phyloP scores from a whole-genome alignment of 2,888 invertebrate genomes.

The Tanytarsus gracilentus region DNA sequence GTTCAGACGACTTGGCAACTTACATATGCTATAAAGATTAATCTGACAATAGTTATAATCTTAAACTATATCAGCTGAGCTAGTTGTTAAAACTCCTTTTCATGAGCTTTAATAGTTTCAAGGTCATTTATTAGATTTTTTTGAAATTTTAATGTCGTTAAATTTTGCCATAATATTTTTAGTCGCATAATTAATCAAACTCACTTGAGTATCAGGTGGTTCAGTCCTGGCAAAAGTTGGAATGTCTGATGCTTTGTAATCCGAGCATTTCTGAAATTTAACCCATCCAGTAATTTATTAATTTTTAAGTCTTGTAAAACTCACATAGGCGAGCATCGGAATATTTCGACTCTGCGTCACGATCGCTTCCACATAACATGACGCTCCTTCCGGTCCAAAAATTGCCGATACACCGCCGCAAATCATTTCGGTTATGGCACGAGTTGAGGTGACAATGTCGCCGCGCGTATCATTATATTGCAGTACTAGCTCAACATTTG shows the following conservation, averaged over 20 bases:
- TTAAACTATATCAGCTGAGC: too few species aligned
- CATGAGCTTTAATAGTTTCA: too few species aligned
- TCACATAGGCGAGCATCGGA: constrained; percentile 95
- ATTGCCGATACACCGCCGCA: constrained; percentile 83
- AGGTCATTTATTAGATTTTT: too few species aligned
- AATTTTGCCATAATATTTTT: too few species aligned
- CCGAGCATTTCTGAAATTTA: constrained; percentile 82
- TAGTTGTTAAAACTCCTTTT: too few species aligned
- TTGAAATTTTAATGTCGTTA: too few species aligned
- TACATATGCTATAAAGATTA: too few species aligned
- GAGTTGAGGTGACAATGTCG: constrained; percentile 66
- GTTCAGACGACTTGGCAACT: too few species aligned
- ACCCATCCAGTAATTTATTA: not conserved
- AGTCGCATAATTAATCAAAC: too few species aligned
- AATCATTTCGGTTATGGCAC: constrained; percentile 81
- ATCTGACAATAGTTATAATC: too few species aligned
- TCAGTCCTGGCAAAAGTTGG: constrained; percentile 89
- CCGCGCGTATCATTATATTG: constrained; percentile 80
- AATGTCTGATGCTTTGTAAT: constrained; percentile 76
- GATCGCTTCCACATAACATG: constrained; percentile 92
- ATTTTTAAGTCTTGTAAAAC: constrained; percentile 47
- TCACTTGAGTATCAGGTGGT: constrained; percentile 85
- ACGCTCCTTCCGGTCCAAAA: constrained; percentile 90
- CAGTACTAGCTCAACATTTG: constrained; percentile 61
- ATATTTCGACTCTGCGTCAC: constrained; percentile 88